A percentile compares a stretch with the other conserved stretches of the same genome.
Evolutionary conservation across 2,797 vertebrate species (phyloP).

Genomic region (Basileuterus tristriatus): DNA sequence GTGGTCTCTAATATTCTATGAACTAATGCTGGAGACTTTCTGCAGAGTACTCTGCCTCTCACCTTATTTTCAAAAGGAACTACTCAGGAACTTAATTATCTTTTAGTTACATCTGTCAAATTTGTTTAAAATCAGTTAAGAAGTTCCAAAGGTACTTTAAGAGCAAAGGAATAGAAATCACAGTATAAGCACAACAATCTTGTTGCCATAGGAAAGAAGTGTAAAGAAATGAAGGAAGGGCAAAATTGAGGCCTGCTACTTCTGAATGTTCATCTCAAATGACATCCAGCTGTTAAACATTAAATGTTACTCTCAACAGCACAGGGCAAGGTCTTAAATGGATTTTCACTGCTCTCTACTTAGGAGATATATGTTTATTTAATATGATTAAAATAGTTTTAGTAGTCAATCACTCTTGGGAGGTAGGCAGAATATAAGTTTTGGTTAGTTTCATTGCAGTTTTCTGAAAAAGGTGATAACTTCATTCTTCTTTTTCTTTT

Average conservation of each 20-base stretch:
- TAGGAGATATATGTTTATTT: neutral
- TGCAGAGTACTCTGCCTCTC: neutral
- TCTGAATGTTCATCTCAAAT: slow-evolving; percentile 3
- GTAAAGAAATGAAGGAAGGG: neutral
- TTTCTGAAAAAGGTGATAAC: neutral
- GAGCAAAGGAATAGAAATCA: neutral
- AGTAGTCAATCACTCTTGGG: neutral
- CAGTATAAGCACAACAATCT: neutral
- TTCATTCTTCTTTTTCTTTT: neutral
- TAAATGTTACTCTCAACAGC: neutral
- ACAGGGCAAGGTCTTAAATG: neutral
- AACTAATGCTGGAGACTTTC: neutral
- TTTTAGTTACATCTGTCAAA: neutral
- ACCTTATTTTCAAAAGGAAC: neutral
- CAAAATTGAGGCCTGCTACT: neutral
- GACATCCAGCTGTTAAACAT: slow-evolving; percentile 11
- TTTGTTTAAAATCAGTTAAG: neutral
- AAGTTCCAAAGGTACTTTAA: neutral
- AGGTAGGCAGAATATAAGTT: neutral
- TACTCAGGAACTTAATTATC: neutral
- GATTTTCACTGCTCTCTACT: neutral
- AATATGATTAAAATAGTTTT: slow-evolving; percentile 10
- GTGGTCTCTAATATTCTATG: neutral
- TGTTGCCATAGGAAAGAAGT: neutral
- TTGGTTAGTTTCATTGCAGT: neutral